These are phyloP conservation scores for Bagarius yarrelli DNA, from an alignment of 2,113 vertebrate species.

Conservation along the genomic window DNA sequence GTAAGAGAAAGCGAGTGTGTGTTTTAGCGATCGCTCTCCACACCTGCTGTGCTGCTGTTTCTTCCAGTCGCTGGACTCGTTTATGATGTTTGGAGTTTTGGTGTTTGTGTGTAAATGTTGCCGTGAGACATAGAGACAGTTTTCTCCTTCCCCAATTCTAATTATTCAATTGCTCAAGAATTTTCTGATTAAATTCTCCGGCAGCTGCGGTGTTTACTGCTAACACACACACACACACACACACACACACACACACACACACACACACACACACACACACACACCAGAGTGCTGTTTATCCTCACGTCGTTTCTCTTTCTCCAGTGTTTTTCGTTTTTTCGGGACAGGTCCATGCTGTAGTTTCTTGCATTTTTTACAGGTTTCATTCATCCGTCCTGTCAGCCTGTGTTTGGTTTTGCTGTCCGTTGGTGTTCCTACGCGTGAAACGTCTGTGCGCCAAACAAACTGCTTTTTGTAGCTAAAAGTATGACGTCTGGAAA, in stretches of 20 bases:
- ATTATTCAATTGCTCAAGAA: background rate
- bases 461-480: background rate
- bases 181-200: background rate
- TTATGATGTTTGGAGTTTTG: background rate
- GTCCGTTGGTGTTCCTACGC: background rate
- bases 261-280: background rate
- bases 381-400: background rate
- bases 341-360: no score
- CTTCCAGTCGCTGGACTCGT: background rate
- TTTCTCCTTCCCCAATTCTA: background rate
- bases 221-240: no score
- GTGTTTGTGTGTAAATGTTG: conserved; percentile 6
- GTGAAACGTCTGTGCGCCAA: background rate
- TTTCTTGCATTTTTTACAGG: background rate
- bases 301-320: background rate
- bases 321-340: background rate
- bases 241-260: no score
- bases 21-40: background rate
- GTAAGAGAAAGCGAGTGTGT: background rate
- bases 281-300: background rate
- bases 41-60: background rate
- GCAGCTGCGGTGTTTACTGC: background rate
- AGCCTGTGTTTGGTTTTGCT: background rate
- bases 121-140: background rate
- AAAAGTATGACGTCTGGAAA: background rate